These are phyloP conservation scores for Melanophora roralis DNA, from an alignment of 2,888 invertebrate species.

Conservation along the genomic window DNA sequence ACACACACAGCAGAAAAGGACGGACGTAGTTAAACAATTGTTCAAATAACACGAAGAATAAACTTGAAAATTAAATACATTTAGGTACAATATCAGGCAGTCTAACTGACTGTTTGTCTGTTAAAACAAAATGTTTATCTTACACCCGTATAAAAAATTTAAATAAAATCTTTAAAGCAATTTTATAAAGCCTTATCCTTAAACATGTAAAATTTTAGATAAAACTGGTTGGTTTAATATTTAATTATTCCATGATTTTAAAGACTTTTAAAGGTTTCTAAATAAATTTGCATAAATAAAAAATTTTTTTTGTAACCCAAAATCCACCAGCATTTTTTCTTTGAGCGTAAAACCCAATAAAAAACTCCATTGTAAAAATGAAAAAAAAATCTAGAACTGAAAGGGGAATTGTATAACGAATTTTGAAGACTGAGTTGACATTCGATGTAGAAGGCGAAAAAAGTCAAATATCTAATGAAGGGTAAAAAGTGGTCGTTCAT, in stretches of 20 bases:
- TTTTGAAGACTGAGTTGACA: background rate
- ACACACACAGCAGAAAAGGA: background rate
- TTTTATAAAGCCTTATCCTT: background rate
- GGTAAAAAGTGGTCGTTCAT: constrained; percentile 31
- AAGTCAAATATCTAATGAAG: constrained; percentile 46
- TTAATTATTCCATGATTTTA: too few species aligned
- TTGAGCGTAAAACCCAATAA: background rate
- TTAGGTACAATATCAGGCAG: constrained; percentile 9
- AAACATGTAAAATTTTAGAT: too few species aligned
- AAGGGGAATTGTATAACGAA: background rate
- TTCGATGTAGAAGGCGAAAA: background rate
- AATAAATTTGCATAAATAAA: too few species aligned
- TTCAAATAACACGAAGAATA: constrained; percentile 10
- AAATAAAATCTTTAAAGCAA: background rate
- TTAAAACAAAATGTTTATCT: background rate
- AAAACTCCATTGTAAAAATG: background rate
- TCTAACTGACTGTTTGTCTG: background rate
- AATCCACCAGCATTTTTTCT: background rate
- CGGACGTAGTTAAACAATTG: constrained; percentile 27
- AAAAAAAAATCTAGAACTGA: background rate
- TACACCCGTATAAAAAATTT: background rate
- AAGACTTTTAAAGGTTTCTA: too few species aligned
- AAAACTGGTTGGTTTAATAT: too few species aligned
- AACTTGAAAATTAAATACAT: constrained; percentile 14
- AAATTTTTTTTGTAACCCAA: background rate